These are phyloP conservation scores for Parauchenoglanis punctatus DNA, from an alignment of 2,797 vertebrate species.

Conservation along the genomic window DNA sequence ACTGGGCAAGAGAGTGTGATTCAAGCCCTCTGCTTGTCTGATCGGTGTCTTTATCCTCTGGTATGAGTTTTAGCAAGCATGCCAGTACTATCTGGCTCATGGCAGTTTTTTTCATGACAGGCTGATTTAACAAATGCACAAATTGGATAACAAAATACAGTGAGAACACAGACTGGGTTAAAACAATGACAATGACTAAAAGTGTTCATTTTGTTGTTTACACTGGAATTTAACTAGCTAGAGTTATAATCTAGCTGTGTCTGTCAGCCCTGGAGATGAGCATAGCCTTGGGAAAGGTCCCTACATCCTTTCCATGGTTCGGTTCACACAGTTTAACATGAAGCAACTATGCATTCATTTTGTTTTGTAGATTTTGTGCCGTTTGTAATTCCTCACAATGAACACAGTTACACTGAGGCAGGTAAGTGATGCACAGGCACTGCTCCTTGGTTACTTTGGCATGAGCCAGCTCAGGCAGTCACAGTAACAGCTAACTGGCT, in stretches of 20 bases:
- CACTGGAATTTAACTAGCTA: not conserved
- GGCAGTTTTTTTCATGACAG: not conserved
- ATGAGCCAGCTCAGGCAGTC: not conserved
- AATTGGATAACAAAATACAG: constrained; percentile 2
- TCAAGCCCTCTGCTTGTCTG: not conserved
- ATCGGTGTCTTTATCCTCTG: not conserved
- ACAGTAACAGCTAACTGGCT: not conserved
- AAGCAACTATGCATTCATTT: not conserved
- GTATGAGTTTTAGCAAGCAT: not conserved
- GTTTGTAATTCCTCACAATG: not conserved
- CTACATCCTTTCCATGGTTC: not conserved
- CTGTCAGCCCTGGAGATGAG: not conserved
- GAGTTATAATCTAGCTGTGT: not conserved
- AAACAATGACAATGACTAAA: not conserved
- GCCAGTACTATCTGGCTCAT: not conserved
- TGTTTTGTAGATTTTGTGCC: not conserved
- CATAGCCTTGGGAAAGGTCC: not conserved
- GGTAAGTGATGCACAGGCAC: not conserved
- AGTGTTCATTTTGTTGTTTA: not conserved
- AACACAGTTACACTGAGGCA: not conserved
- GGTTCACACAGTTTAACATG: not conserved
- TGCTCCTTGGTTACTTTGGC: not conserved
- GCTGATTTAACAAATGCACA: not conserved
- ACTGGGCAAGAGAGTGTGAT: not conserved
- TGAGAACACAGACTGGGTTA: not conserved